Base-by-base conservation (phyloP, 2,113 vertebrate species). In the Scolopax mira region DNA sequence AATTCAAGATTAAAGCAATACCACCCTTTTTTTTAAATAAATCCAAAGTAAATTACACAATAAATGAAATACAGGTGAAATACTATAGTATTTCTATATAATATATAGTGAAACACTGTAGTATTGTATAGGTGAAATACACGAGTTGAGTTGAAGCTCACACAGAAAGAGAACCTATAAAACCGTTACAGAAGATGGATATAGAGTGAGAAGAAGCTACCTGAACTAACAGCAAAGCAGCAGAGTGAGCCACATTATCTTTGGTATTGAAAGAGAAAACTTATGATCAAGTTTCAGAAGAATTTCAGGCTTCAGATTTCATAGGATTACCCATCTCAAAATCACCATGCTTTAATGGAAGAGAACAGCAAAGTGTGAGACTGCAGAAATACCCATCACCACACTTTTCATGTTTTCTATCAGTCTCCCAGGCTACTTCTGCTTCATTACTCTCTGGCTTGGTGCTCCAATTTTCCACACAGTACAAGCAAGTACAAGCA, bases 391-490 rank as follows among this genome's bases (percentile, higher is more conserved):
- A 11, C 12, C 11, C 9, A 79, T 25, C 6, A 12, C 18, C 9
- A 75, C 10, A 42, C 3, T 61, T 64, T 22, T 37, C 10, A 1
- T 30, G 48, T 70, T 60, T 79, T 66, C 41, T 79, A 7, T 10
- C 39, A 6, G 57, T 22, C 9, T 67, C 9, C 44, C 30, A 52
- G 21, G 31, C 21, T 61, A 22, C 35, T 55, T 84, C 44, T 61
- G 33, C 60, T 75, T 46, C 0, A 0, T 39, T 41, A 57, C 7
- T 1, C 1, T 30, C 28, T 80, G 33, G 16, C 13, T 75, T 71
- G 35, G 44, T 28, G 30, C 48, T 71, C 39, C 27, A 49, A 57
- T 8, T 24, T 57, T 71, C 49, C 35, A 51, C 8, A 6, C 30
- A 65, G 16, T 31, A 65, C 39, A 49, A 70, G 31, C 10, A 57